Percentiles rank a stretch among this genome's conserved stretches.
phyloP scores from a whole-genome alignment of 2,113 vertebrate genomes.

The Poeciliopsis prolifica region DNA sequence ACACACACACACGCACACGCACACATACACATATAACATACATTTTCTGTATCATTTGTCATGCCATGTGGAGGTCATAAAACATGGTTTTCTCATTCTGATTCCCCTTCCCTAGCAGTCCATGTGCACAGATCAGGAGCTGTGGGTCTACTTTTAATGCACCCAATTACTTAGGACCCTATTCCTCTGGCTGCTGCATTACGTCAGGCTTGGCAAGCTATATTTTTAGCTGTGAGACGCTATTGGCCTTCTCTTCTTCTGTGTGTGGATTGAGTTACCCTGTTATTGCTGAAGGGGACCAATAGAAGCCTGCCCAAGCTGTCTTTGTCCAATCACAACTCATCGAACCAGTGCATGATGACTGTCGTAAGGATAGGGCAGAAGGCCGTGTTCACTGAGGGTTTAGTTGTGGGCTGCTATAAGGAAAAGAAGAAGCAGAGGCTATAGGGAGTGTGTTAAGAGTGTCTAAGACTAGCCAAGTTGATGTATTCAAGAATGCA shows the following conservation, averaged over 20 bases:
- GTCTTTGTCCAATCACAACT: conserved; percentile 51
- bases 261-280: conserved; percentile 78
- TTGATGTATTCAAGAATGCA: conserved; percentile 40
- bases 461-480: conserved; percentile 16
- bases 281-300: conserved; percentile 64
- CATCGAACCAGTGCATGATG: conserved; percentile 50
- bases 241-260: conserved; percentile 60
- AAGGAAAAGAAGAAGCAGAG: conserved; percentile 19
- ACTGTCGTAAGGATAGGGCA: conserved; percentile 28
- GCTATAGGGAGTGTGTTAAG: conserved; percentile 4
- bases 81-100: conserved; percentile 54
- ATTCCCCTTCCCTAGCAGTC: conserved; percentile 50
- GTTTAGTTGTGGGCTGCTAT: conserved; percentile 33
- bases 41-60: conserved; percentile 60
- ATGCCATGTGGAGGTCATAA: conserved; percentile 69
- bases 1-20: neutral
- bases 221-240: conserved; percentile 80
- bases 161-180: conserved; percentile 81
- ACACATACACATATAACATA: neutral
- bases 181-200: conserved; percentile 71
- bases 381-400: conserved; percentile 31
- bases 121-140: conserved; percentile 28
- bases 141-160: conserved; percentile 74
- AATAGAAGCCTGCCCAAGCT: conserved; percentile 46
- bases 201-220: conserved; percentile 78